Conservation (phyloP, 2,888 invertebrate genomes). For the Perizoma flavofasciatum region DNA sequence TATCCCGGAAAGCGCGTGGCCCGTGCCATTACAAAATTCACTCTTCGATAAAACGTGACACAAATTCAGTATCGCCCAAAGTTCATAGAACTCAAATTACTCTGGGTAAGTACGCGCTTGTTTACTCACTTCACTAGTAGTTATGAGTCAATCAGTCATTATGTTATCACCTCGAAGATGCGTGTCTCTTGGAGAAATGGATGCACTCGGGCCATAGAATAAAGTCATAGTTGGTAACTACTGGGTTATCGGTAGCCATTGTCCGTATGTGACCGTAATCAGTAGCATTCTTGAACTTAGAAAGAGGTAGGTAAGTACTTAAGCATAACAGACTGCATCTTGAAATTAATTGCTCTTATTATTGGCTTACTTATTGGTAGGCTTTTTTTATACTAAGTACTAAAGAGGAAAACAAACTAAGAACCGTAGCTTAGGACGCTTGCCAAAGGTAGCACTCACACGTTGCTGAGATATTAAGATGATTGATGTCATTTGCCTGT, state of each 20-base stretch:
- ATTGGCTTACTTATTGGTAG: too few relatives aligned
- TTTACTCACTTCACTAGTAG: constrained; percentile 60
- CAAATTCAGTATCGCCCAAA: constrained; percentile 71
- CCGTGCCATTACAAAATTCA: constrained; percentile 70
- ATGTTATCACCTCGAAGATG: constrained; percentile 64
- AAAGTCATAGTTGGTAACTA: constrained; percentile 31
- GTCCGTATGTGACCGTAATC: constrained; percentile 63
- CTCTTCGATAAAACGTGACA: constrained; percentile 73
- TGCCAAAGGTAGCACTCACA: too few relatives aligned
- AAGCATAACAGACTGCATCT: constrained; percentile 35
- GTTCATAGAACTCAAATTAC: constrained; percentile 77
- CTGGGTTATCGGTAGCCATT: constrained; percentile 60
- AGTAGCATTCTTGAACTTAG: constrained; percentile 68
- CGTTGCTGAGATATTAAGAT: too few relatives aligned
- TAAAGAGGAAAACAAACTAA: too few relatives aligned
- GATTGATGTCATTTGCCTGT: too few relatives aligned
- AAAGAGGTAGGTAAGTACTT: constrained; percentile 46
- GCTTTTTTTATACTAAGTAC: too few relatives aligned
- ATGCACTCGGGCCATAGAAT: constrained; percentile 52
- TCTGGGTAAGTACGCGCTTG: constrained; percentile 46
- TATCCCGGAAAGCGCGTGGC: constrained; percentile 63
- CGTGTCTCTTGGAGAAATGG: constrained; percentile 63
- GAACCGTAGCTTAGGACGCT: too few relatives aligned
- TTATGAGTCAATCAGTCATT: constrained; percentile 69
- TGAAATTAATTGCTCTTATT: too few relatives aligned